These are phyloP conservation scores for Jaculus jaculus DNA, from an alignment of 2,113 vertebrate genomes.

Conservation along the genomic window DNA sequence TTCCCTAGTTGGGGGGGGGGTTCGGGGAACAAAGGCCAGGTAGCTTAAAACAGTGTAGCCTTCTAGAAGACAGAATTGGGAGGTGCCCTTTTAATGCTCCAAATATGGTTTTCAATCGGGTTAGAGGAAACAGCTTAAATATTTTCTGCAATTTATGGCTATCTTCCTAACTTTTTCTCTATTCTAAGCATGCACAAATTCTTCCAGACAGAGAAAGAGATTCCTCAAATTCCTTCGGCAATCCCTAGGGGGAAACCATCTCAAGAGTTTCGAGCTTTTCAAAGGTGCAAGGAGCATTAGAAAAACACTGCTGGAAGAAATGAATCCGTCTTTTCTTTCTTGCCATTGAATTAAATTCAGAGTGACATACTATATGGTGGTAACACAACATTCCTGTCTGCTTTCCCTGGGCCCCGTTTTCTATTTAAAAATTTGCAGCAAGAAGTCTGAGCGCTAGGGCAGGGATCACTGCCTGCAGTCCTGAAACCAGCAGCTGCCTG, in stretches of 20 bases:
- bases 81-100: conserved; percentile 16
- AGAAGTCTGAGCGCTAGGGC: conserved; percentile 30
- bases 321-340: conserved; percentile 54
- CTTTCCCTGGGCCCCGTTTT: conserved; percentile 43
- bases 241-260: conserved; percentile 26
- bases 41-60: conserved; percentile 37
- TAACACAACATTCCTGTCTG: conserved; percentile 13
- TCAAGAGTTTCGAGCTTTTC: conserved; percentile 44
- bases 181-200: conserved; percentile 69
- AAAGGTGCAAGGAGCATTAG: not conserved
- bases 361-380: not conserved
- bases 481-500: conserved; percentile 48
- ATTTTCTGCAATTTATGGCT: conserved; percentile 61
- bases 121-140: conserved; percentile 34
- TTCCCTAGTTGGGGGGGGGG: not conserved
- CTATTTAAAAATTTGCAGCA: conserved; percentile 39
- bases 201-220: conserved; percentile 60
- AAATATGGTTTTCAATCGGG: conserved; percentile 42
- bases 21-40: not conserved
- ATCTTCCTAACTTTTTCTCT: conserved; percentile 56
- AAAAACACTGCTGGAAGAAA: conserved; percentile 48
- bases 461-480: not conserved
- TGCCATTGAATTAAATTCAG: conserved; percentile 42
- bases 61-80: conserved; percentile 37
- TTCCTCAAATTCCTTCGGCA: conserved; percentile 66